These are phyloP conservation scores for Pelvicachromis taeniatus DNA, from an alignment of 2,113 vertebrate species.

Conservation along the genomic window DNA sequence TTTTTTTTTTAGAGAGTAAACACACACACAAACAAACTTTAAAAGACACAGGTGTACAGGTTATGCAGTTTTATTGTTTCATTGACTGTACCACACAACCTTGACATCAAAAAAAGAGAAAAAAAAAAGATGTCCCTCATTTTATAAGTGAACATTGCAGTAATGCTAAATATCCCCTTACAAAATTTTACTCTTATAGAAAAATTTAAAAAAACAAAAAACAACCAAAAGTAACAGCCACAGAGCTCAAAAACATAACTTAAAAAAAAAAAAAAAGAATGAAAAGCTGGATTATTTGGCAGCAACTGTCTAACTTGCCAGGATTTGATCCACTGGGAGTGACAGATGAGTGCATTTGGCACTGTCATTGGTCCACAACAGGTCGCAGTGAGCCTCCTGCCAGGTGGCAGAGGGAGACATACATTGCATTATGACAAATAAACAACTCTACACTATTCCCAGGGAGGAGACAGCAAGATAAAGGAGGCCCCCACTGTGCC, in stretches of 20 bases:
- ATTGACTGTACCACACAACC: slow-evolving; percentile 47
- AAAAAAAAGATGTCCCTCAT: slow-evolving; percentile 12
- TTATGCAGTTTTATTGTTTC: slow-evolving; percentile 59
- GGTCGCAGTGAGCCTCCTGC: slow-evolving; percentile 50
- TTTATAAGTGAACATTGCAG: slow-evolving; percentile 11
- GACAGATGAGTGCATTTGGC: slow-evolving; percentile 57
- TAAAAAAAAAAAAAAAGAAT: neutral
- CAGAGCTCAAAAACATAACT: slow-evolving; percentile 11
- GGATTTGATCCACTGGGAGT: slow-evolving; percentile 52
- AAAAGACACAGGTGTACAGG: neutral
- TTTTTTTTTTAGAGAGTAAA: neutral
- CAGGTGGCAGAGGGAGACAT: slow-evolving; percentile 52
- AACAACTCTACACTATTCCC: slow-evolving; percentile 47
- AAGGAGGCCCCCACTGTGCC: slow-evolving; percentile 36
- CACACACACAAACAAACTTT: neutral
- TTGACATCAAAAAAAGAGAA: slow-evolving; percentile 11
- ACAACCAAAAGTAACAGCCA: slow-evolving; percentile 2
- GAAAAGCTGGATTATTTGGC: slow-evolving; percentile 55
- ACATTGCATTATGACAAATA: slow-evolving; percentile 51
- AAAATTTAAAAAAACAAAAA: neutral
- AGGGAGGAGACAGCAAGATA: slow-evolving; percentile 31
- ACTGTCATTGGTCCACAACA: slow-evolving; percentile 59
- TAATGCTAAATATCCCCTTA: slow-evolving; percentile 46
- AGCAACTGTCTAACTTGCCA: slow-evolving; percentile 43
- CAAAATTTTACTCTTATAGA: slow-evolving; percentile 35